Evolutionary conservation across 2,888 invertebrate species (phyloP), one percentile per base, ranked within the genome.

Genomic region (Syrista parreyssii): DNA sequence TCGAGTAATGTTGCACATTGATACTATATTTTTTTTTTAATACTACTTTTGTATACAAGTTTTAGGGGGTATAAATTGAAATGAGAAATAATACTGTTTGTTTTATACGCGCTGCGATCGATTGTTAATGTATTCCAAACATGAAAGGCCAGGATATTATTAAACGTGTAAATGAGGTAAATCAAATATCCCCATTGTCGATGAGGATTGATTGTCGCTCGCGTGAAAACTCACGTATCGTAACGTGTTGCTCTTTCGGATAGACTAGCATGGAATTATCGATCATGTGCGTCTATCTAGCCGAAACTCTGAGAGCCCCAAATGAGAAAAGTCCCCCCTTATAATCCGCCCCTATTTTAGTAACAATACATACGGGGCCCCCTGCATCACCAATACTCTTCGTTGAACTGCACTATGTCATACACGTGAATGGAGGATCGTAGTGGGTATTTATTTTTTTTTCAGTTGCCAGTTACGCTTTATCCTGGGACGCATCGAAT

Each of bases 231-330:
- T 55, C 55, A 55, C 55, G 23, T 55, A 55, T 71, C 30, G 74
- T 40, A n/a, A 40, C 80, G 77, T 76, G 84, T 84, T 81, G 84
- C 86, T 86, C 84, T 86, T 84, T 85, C 84, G 84, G 83, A 80
- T 81, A 81, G 78, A 79, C 81, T 76, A 79, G 79, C 82, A 81
- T 80, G 82, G 80, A 80, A 86, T 88, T 89, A 89, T 89, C 88
- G 89, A 89, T 89, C 89, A 89, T 84, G 82, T 71, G 23, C 71
- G 71, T 71, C 71, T 85, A 88, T 89, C 87, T 84, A 86, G 86
- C 82, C 83, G 82, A 78, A 83, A 80, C 84, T 75, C 79, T 76
- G 84, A 83, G 86, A 83, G 86, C 85, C 86, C 87, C 83, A 82
- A 69, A 80, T 81, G 80, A 83, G 69, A 77, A 74, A 74, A 76